Conservation (phyloP, 1,140 invertebrate genomes). For the Platorchestia sp. region DNA sequence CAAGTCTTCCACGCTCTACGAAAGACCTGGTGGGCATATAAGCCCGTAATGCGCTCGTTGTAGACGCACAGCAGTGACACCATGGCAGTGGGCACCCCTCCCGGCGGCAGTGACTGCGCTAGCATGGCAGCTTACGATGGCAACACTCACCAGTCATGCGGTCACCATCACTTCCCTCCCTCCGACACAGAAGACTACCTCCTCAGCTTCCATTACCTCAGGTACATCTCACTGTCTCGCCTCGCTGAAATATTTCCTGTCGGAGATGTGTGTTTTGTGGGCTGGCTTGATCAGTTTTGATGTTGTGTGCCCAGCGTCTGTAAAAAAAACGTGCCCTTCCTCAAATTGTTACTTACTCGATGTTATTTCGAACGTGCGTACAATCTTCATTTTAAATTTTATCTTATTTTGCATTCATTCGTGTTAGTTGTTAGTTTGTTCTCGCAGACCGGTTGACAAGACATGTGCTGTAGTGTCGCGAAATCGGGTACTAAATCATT, state of each 20-base stretch:
- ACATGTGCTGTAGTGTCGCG: background rate
- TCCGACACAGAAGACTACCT: conserved; percentile 40
- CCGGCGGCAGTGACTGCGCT: background rate
- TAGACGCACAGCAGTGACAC: background rate
- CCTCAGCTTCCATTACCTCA: conserved; percentile 39
- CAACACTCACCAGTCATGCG: background rate
- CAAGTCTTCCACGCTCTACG: background rate
- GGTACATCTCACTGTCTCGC: background rate
- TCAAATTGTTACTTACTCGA: background rate
- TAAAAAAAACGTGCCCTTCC: background rate
- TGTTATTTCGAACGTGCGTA: background rate
- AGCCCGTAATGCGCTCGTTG: background rate
- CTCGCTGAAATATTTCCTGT: background rate
- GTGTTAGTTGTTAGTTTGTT: background rate
- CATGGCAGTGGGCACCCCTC: conserved; percentile 40
- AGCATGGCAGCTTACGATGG: conserved; percentile 32
- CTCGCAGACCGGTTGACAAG: background rate
- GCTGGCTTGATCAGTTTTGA: background rate
- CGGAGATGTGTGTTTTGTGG: background rate
- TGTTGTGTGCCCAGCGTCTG: background rate
- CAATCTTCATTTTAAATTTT: background rate
- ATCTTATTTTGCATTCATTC: background rate
- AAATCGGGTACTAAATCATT: background rate
- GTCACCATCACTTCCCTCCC: conserved; percentile 6
- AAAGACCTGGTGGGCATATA: background rate